phyloP scores from a whole-genome alignment of 2,113 vertebrate species.

The Prochilodus magdalenae region DNA sequence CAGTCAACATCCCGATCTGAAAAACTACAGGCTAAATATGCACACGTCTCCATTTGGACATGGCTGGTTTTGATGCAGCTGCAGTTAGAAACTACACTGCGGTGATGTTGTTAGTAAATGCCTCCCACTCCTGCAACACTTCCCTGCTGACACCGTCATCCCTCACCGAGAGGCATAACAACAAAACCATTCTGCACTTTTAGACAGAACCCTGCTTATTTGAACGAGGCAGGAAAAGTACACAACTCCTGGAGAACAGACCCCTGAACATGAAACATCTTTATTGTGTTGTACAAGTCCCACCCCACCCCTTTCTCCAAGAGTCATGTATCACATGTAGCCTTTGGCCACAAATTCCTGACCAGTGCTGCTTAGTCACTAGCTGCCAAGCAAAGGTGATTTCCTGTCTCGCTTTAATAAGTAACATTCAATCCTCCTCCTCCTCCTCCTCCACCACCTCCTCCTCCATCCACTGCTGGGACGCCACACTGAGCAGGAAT shows the following conservation, averaged over 20 bases:
- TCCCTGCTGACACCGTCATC: not conserved
- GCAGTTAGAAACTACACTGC: not conserved
- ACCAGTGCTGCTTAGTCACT: not conserved
- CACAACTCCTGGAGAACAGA: not conserved
- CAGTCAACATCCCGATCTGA: no score
- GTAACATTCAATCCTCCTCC: conserved; percentile 28
- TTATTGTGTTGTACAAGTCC: conserved; percentile 16
- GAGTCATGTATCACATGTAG: conserved; percentile 13
- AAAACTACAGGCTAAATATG: no score
- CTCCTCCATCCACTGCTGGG: conserved; percentile 4
- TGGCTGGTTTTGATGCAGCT: not conserved
- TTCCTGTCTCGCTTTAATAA: conserved; percentile 46
- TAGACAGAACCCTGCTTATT: not conserved
- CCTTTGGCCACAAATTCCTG: conserved; percentile 35
- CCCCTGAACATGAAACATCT: conserved; percentile 20
- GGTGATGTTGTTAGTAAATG: not conserved
- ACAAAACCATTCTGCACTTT: not conserved
- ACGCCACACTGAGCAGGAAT: conserved; percentile 25
- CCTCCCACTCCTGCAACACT: not conserved
- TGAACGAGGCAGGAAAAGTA: not conserved
- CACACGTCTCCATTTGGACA: no score
- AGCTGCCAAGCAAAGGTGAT: conserved; percentile 27
- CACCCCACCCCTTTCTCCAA: conserved; percentile 6
- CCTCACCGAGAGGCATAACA: not conserved
- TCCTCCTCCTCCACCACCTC: conserved; percentile 8